Base-by-base conservation (phyloP, 2,888 invertebrate genomes). In the Drosophila rellima region DNA sequence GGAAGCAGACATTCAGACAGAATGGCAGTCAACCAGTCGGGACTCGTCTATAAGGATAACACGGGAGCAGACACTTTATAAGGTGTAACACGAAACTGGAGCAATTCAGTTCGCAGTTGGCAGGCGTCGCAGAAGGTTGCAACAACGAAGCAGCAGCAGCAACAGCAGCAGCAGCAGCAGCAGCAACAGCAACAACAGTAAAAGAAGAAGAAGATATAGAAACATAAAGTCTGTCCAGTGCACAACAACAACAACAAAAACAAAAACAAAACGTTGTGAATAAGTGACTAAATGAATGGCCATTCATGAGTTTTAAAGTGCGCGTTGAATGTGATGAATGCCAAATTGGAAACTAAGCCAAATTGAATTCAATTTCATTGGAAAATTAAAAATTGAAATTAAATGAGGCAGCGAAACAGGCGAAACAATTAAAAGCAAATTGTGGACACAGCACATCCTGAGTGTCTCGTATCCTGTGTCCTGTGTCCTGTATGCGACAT, bases 101-200 rank as follows among this genome's bases (percentile, higher is more conserved):
- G 88, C 83, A 89, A 72, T 82, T 90, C 90, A 90, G 90, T 90
- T 89, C 88, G 89, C 88, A 89, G 84, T 90, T 88, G 90, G 90
- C 90, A 84, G 87, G 90, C 90, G 87, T 80, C 74, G 90, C 79
- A 73, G 86, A 80, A 82, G 84, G 90, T 90, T 78, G 82, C 63
- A 74, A 61, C 69, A 62, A 69, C 50, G 47, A 67, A 68, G 42
- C 61, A 74, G 62, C 50, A 70, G 47, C 59, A 79, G 31, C 39
- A 64, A 37, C 52, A 71, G 23, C 61, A 56, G 55, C n/a, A 52
- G 47, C 52, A 47, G 42, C 47, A 57, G 11, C 18, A 51, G 23
- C 20, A 40, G 40, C 18, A 39, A 33, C 18, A 56, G 31, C 37
- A 52, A 45, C 56, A 65, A 62, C 47, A 67, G 66, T 60, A 67